phyloP scores from a whole-genome alignment of 2,888 invertebrate genomes.

The Agrotis clavis region DNA sequence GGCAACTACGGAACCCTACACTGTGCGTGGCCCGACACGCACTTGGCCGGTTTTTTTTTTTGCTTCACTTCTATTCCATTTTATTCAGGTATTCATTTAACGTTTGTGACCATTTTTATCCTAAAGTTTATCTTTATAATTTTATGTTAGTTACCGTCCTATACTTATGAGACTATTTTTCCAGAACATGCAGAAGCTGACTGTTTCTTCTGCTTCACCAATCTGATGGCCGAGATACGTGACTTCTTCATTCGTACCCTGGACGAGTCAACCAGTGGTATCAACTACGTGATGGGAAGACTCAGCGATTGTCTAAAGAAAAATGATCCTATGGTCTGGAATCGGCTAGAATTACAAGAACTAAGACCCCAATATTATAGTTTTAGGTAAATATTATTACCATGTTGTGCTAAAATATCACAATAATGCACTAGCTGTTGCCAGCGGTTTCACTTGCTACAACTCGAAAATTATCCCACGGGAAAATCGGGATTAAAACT shows the following conservation, averaged over 20 bases:
- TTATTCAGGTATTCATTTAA: too few species aligned
- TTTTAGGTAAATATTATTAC: conserved; percentile 92
- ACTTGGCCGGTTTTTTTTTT: too few species aligned
- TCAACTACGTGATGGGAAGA: conserved; percentile 97
- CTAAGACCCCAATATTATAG: conserved; percentile 99
- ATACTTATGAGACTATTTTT: not conserved
- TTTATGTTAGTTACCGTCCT: too few species aligned
- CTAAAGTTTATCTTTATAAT: not conserved
- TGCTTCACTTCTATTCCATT: too few species aligned
- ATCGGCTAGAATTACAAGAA: conserved; percentile 95
- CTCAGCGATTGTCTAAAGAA: conserved; percentile 94
- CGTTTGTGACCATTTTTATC: not conserved
- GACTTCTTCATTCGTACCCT: conserved; percentile 99
- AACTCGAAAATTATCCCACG: too few species aligned
- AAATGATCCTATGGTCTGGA: conserved; percentile 95
- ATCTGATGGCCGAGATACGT: conserved; percentile 99
- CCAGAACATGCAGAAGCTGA: conserved; percentile 98
- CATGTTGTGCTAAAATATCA: not conserved
- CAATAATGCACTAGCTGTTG: not conserved
- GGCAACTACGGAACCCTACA: too few species aligned
- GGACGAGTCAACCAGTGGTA: conserved; percentile 98
- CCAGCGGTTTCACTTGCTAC: too few species aligned
- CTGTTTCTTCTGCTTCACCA: conserved; percentile 99
- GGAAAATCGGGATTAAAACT: too few species aligned
- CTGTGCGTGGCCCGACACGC: too few species aligned